These are phyloP conservation scores for Ceyx melanurus DNA, from an alignment of 2,113 vertebrate genomes.

Conservation along the genomic window DNA sequence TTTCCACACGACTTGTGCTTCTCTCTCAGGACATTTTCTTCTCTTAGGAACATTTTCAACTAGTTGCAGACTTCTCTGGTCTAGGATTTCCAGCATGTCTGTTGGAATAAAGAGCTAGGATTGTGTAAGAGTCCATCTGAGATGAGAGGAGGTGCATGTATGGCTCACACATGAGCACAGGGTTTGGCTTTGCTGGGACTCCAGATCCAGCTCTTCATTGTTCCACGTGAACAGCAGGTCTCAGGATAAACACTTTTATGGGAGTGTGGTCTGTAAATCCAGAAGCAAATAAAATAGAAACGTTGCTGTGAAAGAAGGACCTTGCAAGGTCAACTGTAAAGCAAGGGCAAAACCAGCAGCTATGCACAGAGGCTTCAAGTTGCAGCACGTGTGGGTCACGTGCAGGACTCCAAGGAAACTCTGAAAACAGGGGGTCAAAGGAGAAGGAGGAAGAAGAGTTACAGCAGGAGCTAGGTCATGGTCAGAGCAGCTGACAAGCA, in stretches of 20 bases:
- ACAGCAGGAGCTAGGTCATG: conserved; percentile 15
- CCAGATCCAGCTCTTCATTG: background rate
- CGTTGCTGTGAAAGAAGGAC: background rate
- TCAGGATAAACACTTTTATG: background rate
- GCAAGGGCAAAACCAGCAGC: conserved; percentile 16
- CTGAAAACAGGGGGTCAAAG: conserved; percentile 37
- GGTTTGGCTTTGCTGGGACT: background rate
- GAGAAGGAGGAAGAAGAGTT: conserved; percentile 37
- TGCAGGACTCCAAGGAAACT: conserved; percentile 23
- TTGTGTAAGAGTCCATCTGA: background rate
- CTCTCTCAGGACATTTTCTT: background rate
- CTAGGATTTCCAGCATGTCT: background rate
- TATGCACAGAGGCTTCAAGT: background rate
- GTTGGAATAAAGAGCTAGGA: background rate
- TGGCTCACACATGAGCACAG: background rate
- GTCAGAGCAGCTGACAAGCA: conserved; percentile 30
- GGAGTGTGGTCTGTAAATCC: background rate
- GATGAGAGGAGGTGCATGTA: background rate
- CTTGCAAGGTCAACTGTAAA: conserved; percentile 48
- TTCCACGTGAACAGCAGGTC: background rate
- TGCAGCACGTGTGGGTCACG: background rate
- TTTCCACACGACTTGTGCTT: background rate
- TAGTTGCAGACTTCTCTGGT: background rate
- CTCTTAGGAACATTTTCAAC: background rate
- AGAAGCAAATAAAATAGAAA: background rate